phyloP scores from a whole-genome alignment of 2,797 vertebrate genomes.

The Myotis planiceps region DNA sequence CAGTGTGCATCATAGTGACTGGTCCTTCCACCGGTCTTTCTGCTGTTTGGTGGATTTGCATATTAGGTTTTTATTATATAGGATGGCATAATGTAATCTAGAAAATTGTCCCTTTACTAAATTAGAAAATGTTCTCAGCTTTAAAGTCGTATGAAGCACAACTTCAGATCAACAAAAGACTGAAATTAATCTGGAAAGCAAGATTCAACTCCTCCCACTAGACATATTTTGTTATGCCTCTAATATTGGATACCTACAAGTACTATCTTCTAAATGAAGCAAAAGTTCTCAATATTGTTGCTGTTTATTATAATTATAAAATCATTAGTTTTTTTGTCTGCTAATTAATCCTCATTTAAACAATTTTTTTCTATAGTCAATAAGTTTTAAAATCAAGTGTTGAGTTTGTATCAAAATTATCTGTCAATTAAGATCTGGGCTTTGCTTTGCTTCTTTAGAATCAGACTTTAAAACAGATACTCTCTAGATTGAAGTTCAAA shows the following conservation, averaged over 20 bases:
- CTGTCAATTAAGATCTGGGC: conserved; percentile 6
- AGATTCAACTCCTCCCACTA: neutral
- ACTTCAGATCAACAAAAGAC: neutral
- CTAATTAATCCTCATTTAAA: neutral
- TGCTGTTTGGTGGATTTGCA: too few relatives aligned
- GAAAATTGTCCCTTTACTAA: conserved; percentile 19
- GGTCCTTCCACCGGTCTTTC: too few relatives aligned
- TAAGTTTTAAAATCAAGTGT: conserved; percentile 24
- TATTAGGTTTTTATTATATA: too few relatives aligned
- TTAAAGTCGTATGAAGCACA: neutral
- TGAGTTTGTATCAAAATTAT: conserved; percentile 35
- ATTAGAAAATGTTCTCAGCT: neutral
- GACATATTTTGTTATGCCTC: neutral
- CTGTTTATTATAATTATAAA: neutral
- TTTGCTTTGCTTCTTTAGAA: conserved; percentile 37
- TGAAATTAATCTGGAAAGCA: conserved; percentile 48
- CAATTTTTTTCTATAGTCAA: neutral
- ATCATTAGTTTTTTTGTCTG: neutral
- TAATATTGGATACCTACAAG: neutral
- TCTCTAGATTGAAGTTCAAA: neutral
- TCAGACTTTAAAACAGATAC: neutral
- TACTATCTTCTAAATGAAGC: neutral
- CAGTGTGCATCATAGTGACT: too few relatives aligned
- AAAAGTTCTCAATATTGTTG: neutral
- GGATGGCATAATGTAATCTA: neutral